Evolutionary conservation across 2,113 vertebrate genomes (phyloP).

Genomic region (Tamias sibiricus): DNA sequence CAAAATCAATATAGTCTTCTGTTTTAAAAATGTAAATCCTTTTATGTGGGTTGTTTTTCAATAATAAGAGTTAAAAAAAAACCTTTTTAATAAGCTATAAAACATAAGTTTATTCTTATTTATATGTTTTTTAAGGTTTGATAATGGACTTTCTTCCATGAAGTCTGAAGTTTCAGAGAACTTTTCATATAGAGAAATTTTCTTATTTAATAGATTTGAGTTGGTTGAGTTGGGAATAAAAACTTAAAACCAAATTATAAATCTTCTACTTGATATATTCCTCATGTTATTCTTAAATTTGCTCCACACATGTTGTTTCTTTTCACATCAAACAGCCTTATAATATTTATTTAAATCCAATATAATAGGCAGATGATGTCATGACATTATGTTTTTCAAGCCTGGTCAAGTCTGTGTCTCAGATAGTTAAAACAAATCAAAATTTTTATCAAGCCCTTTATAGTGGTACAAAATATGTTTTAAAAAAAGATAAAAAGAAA

Average conservation of each 20-base stretch:
- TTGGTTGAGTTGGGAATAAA: fast-evolving
- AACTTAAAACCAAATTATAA: background rate
- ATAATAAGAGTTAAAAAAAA: background rate
- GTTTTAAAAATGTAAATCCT: slow-evolving; percentile 16
- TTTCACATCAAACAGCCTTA: background rate
- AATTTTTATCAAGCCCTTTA: background rate
- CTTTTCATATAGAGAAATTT: background rate
- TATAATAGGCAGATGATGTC: background rate
- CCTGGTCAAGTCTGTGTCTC: background rate
- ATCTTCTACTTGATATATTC: background rate
- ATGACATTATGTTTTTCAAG: background rate
- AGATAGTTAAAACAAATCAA: background rate
- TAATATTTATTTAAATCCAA: background rate
- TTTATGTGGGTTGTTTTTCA: background rate
- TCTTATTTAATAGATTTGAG: background rate
- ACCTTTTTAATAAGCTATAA: background rate
- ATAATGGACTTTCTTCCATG: background rate
- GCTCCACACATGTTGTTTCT: background rate
- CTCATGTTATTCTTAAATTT: background rate
- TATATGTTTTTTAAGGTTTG: background rate
- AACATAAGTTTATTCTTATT: background rate
- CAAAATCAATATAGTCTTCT: slow-evolving; percentile 56
- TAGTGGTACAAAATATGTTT: background rate
- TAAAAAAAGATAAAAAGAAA: no score
- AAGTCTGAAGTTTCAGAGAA: background rate